Evolutionary conservation across 2,797 vertebrate genomes (phyloP), one percentile per base, ranked within the genome.

Genomic region (Argentina silus): DNA sequence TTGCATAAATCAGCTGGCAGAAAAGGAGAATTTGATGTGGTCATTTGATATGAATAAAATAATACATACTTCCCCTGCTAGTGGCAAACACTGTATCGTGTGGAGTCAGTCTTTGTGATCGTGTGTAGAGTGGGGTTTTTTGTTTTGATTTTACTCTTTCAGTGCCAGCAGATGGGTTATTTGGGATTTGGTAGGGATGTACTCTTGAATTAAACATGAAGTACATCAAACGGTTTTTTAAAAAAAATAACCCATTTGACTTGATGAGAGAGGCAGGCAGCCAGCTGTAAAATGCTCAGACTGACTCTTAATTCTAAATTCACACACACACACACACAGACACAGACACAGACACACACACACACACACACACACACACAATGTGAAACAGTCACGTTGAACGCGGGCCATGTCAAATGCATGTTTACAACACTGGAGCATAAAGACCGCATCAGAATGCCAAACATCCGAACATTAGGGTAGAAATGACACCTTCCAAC

Each of bases 161-260:
- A 53, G 63, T 67, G 69, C 66, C 63, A 67, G 59, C 44, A 61
- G 72, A 79, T 79, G 75, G 83, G 83, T 79, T 67, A 74, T 80
- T 72, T 50, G 27, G 74, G 79, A 78, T 57, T 74, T 75, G 45
- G 76, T 76, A 70, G 74, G 59, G 42, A 76, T 69, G 69, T 61
- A 66, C 56, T 64, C 69, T 36, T 77, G 70, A 69, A 55, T 76
- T 76, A 62, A 64, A 65, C 42, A 45, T n/a, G 19, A 36, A 65
- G 45, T 47, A 53, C 48, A 80, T 55, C 44, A 71, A 56, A 71
- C 44, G 68, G 48, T 59, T 73, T 72, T 45, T n/a, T n/a, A n/a
- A n/a, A n/a, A n/a, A n/a, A n/a, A n/a, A 73, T 27, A 61, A 71
- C 55, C 57, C 7, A 73, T 78, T 62, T 69, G 69, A 70, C 8